Evolutionary conservation across 2,797 vertebrate species (phyloP), one percentile per base, ranked within the genome.

Genomic region (Leptoclinus maculatus): DNA sequence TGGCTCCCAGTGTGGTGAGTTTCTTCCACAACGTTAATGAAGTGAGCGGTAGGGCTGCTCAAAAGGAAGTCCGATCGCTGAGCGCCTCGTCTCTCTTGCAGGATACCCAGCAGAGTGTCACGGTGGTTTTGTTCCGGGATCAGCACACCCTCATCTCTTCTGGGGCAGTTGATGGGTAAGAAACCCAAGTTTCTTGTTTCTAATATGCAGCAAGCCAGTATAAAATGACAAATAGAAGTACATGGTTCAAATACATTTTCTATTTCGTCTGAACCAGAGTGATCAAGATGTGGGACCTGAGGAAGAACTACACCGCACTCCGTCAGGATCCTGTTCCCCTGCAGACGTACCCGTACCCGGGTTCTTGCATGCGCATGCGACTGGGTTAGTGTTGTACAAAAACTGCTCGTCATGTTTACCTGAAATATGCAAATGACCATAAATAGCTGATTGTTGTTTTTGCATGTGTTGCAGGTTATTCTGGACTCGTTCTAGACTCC

Each of bases 141-240:
- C 95, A 99, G 75, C 94, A 97, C 89, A 97, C 95, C 0, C 94
- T 99, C 72, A 94, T 99, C 82, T 99, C 98, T 27, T 96, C 98
- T 2, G 98, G 98, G 81, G 98, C 98, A 4, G 98, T 99, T 36
- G 98, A 99, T 79, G 97, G 98, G 98, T 99, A 93, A 96, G 93
- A 79, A 59, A 14, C n/a, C n/a, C 17, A 0, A 34, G 10, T 14
- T n/a, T 19, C 4, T 32, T 7, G 9, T 58, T 38, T 32, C 5
- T 9, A n/a, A 56, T 13, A 13, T 21, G 54, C 32, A 36, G 14
- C 39, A 32, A 36, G 53, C 4, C 25, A 2, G 13, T 10, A 2
- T 45, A 1, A 36, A 68, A 49, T 21, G 7, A 3, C 13, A 25
- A 34, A n/a, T 5, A 1, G 16, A 19, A 8, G 9, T 1, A 7